These are phyloP conservation scores for Anhinga rufa DNA, from an alignment of 2,113 vertebrate genomes.

Conservation along the genomic window DNA sequence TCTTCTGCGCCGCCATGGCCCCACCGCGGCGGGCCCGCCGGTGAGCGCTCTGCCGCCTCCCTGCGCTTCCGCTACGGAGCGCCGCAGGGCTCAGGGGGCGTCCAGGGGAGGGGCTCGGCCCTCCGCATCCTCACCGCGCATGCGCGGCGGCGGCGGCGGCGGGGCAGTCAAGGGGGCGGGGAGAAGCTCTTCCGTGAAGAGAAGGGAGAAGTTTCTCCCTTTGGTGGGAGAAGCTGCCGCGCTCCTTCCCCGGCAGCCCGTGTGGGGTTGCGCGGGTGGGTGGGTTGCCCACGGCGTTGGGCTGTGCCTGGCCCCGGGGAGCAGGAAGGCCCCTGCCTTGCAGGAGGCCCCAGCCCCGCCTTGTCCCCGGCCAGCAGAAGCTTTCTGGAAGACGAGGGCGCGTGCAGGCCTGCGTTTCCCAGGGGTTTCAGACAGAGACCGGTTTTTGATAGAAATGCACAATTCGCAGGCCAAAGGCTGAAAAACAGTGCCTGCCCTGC, in stretches of 20 bases:
- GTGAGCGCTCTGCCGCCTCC: background rate
- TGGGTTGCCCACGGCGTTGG: rapidly evolving
- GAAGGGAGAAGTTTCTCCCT: no score
- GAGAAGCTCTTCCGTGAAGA: no score
- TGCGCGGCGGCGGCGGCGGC: background rate
- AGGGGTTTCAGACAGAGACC: background rate
- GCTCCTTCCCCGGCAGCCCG: no score
- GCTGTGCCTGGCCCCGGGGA: rapidly evolving
- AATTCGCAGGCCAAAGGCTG: background rate
- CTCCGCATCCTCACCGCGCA: background rate
- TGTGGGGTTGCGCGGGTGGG: no score
- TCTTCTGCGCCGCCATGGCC: slow-evolving; percentile 94
- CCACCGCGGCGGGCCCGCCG: background rate
- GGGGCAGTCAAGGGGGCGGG: no score
- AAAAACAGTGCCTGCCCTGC: background rate
- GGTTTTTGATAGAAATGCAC: background rate
- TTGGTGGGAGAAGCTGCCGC: no score
- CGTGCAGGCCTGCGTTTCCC: rapidly evolving
- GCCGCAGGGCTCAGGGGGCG: background rate
- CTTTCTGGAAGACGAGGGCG: no score
- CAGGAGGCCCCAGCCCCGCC: rapidly evolving
- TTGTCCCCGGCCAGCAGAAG: background rate
- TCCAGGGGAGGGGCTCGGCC: background rate
- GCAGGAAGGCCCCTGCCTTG: rapidly evolving
- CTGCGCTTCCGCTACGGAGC: background rate